Conservation (phyloP, 1,140 invertebrate species). For the Ctenoplectra terminalis region DNA sequence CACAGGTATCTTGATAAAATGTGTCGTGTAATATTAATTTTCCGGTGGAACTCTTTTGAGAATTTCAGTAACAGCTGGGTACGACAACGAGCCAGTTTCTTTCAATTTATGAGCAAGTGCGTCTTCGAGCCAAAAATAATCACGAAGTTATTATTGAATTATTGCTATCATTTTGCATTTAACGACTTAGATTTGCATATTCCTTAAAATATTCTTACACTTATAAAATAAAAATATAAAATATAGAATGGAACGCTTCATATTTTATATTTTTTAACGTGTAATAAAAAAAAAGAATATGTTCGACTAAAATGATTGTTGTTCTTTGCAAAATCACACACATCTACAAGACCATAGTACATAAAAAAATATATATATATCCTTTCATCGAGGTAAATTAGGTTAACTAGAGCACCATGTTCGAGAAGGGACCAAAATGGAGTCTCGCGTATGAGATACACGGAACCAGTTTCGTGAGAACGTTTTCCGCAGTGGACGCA, state of each 20-base stretch:
- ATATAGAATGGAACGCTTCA: too few relatives aligned
- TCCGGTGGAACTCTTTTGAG: background rate
- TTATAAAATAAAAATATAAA: too few relatives aligned
- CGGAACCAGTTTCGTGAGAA: slow-evolving; percentile 63
- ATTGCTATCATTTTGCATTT: background rate
- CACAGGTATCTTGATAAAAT: slow-evolving; percentile 28
- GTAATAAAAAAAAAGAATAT: background rate
- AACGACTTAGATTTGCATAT: background rate
- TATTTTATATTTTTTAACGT: too few relatives aligned
- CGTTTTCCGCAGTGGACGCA: slow-evolving; percentile 47
- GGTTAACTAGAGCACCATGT: slow-evolving; percentile 54
- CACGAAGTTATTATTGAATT: background rate
- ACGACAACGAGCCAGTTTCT: background rate
- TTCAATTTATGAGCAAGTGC: background rate
- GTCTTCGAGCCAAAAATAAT: background rate
- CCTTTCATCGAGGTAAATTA: slow-evolving; percentile 50
- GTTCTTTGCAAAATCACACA: background rate
- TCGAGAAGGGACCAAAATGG: slow-evolving; percentile 34
- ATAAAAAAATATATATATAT: background rate
- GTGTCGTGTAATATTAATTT: background rate
- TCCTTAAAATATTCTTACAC: background rate
- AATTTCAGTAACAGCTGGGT: slow-evolving; percentile 9
- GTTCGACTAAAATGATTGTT: background rate
- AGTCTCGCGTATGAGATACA: slow-evolving; percentile 36
- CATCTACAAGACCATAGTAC: too few relatives aligned